Conservation (phyloP, 2,888 invertebrate genomes). For the Epistrophella euchroma region DNA sequence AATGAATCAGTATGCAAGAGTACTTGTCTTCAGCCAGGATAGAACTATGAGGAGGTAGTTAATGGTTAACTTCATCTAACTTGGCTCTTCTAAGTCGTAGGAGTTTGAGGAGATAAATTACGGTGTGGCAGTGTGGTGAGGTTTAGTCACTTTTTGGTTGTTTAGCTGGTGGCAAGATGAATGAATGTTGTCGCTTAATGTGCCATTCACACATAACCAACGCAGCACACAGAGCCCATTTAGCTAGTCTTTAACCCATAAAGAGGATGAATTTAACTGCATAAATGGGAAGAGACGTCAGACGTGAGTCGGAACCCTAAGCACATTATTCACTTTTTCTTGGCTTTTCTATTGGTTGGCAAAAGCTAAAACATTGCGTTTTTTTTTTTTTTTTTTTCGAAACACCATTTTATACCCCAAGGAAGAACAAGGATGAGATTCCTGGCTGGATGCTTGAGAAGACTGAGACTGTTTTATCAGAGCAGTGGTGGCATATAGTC, state of each 20-base stretch:
- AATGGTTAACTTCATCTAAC: slow-evolving; percentile 46
- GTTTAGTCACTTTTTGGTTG: slow-evolving; percentile 64
- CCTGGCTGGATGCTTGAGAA: slow-evolving; percentile 5
- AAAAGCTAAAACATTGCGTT: slow-evolving; percentile 39
- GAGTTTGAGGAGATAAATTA: slow-evolving; percentile 32
- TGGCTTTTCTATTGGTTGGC: not conserved
- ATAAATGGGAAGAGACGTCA: slow-evolving; percentile 51
- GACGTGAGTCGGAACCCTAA: slow-evolving; percentile 46
- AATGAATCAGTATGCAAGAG: not conserved
- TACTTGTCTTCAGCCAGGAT: not conserved
- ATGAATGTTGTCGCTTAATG: slow-evolving; percentile 56
- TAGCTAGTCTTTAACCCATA: slow-evolving; percentile 69
- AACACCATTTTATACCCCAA: slow-evolving; percentile 38
- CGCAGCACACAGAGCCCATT: slow-evolving; percentile 52
- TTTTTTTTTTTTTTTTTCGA: slow-evolving; percentile 4
- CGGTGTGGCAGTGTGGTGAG: slow-evolving; percentile 32
- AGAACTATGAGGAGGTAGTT: not conserved
- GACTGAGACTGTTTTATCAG: slow-evolving; percentile 5
- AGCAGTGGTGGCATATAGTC: slow-evolving; percentile 1
- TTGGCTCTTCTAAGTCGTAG: slow-evolving; percentile 12
- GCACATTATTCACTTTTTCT: slow-evolving; percentile 44
- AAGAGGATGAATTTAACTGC: slow-evolving; percentile 68
- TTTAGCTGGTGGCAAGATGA: slow-evolving; percentile 54
- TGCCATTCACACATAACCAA: slow-evolving; percentile 59
- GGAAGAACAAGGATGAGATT: slow-evolving; percentile 29